Evolutionary conservation across 1,140 invertebrate genomes (phyloP), one percentile per base, ranked within the genome.

Genomic region (Gryllus bimaculatus): DNA sequence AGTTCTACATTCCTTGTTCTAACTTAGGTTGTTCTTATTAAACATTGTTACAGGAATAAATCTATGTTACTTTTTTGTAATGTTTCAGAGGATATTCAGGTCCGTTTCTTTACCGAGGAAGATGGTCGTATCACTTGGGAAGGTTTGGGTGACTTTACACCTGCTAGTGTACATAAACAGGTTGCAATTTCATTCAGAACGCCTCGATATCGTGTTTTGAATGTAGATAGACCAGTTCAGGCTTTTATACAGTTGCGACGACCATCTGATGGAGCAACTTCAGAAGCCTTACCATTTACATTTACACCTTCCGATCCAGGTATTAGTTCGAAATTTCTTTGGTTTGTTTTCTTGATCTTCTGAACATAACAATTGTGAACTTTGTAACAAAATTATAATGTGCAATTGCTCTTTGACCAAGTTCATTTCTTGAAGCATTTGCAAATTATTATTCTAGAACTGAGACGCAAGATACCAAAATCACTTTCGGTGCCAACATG

Each of bases 161-260:
- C 95, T n/a, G 90, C 92, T 74, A 92, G 97, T 85, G 96, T 98
- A 54, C 96, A 98, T 86, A 96, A 97, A 87, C 96, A 98, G 89
- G 93, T 94, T 74, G 95, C 95, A 73, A 96, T 97, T 82, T 89
- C 89, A 79, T 96, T 97, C 86, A 89, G 91, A 83, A 94, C 94
- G 66, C 96, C 96, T 7, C 88, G 90, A 10, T 96, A 96, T 86
- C 88, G 88, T 39, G 88, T 88, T 15, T 84, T 92, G 20, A 88
- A 92, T 81, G 90, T 95, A 48, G 89, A 90, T 8, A 87, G 91
- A 78, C 91, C 94, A 8, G 92, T 96, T 0, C 90, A 93, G 83
- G 94, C 95, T 6, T 91, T 87, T 80, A 92, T 98, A 79, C 96
- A 98, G 84, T 88, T 99, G 77, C 88, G 90, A 83, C 89, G 96